Evolutionary conservation across 2,888 invertebrate species (phyloP).

Genomic region (Apotomis turbidana): DNA sequence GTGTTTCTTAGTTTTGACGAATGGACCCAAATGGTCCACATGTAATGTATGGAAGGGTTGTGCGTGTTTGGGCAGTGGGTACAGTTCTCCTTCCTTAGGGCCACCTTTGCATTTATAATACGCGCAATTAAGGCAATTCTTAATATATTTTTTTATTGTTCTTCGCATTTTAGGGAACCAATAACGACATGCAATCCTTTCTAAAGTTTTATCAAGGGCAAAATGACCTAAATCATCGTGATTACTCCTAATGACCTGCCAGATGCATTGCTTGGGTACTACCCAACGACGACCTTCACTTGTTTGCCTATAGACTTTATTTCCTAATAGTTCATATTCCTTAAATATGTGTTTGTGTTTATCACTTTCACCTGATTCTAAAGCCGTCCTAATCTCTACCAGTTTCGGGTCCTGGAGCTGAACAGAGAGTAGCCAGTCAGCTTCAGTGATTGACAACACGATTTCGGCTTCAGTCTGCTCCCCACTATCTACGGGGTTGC

Average conservation of each 20-base stretch:
- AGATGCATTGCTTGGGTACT: neutral
- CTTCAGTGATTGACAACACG: slow-evolving; percentile 45
- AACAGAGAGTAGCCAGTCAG: slow-evolving; percentile 45
- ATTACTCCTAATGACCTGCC: too few species aligned
- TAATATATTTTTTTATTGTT: slow-evolving; percentile 44
- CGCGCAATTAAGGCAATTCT: slow-evolving; percentile 46
- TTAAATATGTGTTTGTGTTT: slow-evolving; percentile 43
- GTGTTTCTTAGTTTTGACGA: slow-evolving; percentile 46
- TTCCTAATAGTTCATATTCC: slow-evolving; percentile 43
- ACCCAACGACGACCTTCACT: slow-evolving; percentile 45
- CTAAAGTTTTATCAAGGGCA: slow-evolving; percentile 47
- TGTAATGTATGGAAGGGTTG: slow-evolving; percentile 20
- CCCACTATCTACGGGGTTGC: slow-evolving; percentile 41
- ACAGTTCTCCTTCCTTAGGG: slow-evolving; percentile 43
- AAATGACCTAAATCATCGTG: slow-evolving; percentile 48
- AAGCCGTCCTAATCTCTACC: slow-evolving; percentile 36
- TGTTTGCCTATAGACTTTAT: slow-evolving; percentile 46
- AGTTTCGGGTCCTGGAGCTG: slow-evolving; percentile 1
- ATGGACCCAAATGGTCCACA: slow-evolving; percentile 48
- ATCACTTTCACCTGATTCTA: slow-evolving; percentile 43
- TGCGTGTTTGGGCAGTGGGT: slow-evolving; percentile 44
- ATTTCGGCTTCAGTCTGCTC: slow-evolving; percentile 49
- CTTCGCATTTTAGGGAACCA: slow-evolving; percentile 49
- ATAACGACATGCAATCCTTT: slow-evolving; percentile 44
- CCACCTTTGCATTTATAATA: slow-evolving; percentile 44